Base-by-base conservation (phyloP, 2,113 vertebrate genomes). In the Dicentrarchus labrax region DNA sequence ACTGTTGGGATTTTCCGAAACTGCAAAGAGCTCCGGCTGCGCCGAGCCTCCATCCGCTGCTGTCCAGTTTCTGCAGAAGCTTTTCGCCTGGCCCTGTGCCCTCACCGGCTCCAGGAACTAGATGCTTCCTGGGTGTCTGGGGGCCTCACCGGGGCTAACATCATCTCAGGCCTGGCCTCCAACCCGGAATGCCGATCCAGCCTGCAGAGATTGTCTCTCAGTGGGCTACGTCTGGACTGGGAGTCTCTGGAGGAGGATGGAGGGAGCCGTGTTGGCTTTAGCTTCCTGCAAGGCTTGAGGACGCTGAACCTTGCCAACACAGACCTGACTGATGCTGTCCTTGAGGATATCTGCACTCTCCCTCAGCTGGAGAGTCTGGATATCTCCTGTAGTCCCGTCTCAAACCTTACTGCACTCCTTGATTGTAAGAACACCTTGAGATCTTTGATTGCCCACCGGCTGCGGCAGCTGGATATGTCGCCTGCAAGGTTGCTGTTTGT, bases 1-100 rank as follows among this genome's bases (percentile, higher is more conserved):
- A 98, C 97, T 0, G 95, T 99, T 86, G 96, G 97, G 69, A 97
- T 99, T 90, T 99, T 99, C 94, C 96, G 95, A 48, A 96, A 96
- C 74, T 95, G 91, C 71, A 95, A 97, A 92, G 83, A 84, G 53
- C 96, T 99, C 92, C 97, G 97, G 43, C 90, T 99, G 93, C 96
- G 97, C 41, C 91, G 96, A 39, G 98, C 96, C 59, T 97, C 95
- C 71, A 95, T 99, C 89, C 96, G 95, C 69, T 95, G 95, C 76
- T 97, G 96, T 0, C 96, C 96, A 9, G 95, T 99, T 80, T 98
- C 98, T 0, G 96, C 96, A 0, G 96, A 96, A 80, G 96, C 97
- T 76, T 99, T 99, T 91, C 93, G 93, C 72, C 95, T 96, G 87
- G 97, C 97, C 0, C 96, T 99, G 84, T 97, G 97, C 91, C 96